Evolutionary conservation across 2,888 invertebrate genomes (phyloP), one percentile per base, ranked within the genome.

Genomic region (Troilus luridus): DNA sequence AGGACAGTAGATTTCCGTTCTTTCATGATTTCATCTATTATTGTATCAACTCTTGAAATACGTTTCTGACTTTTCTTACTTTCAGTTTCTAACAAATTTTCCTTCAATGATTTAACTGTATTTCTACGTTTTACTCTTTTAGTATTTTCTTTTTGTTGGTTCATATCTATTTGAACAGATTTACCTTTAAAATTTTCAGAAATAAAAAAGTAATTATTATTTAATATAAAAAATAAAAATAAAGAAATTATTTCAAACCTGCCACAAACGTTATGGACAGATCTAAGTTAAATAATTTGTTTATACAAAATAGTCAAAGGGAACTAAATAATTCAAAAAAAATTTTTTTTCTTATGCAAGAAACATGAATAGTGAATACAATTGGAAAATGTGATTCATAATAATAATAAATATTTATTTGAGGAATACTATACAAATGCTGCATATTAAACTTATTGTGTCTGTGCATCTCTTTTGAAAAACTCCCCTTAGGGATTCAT

Each of bases 21-120:
- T 19, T 77, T 77, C 72, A 77, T 77, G 8, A 77, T 77, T 77
- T 77, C 72, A 77, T 77, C 72, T 41, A 77, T 77, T 77, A 77
- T 77, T 1, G 72, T 19, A 77, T 77, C 72, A 77, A 77, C 72
- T 77, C 72, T 77, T 41, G 72, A 77, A 41, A 77, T 77, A 27
- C 72, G 72, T 77, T 77, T 77, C 72, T 77, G 72, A 41, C 72
- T 77, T 41, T 77, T 77, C 72, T 77, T 77, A 17, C 41, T 77
- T 41, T 77, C 72, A 77, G 27, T 77, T 77, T 77, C 27, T 77
- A 41, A 41, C 17, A 27, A 77, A 77, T 77, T 77, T 27, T 77
- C 72, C 7, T 77, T 77, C 41, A 77, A 77, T 41, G 72, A 19
- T 77, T 77, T 77, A 14, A 41, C 12, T 12, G 17, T 8, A 77